Evolutionary conservation across 2,888 invertebrate species (phyloP).

Genomic region (Macroteleia sp.): DNA sequence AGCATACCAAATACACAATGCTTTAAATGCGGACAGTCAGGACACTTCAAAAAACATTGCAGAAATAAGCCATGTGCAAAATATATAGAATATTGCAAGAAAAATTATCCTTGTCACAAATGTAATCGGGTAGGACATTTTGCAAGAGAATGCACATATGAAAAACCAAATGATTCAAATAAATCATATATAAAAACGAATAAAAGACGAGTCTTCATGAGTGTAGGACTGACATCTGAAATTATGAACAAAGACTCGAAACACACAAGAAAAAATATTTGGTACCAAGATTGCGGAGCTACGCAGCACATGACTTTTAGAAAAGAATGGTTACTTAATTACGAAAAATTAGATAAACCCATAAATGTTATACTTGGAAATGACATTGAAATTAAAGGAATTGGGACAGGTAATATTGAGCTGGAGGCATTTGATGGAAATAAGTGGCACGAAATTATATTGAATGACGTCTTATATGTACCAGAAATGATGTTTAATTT

Average conservation of each 20-base stretch:
- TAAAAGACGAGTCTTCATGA: slow-evolving; percentile 5
- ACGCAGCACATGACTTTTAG: slow-evolving; percentile 36
- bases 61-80: background rate
- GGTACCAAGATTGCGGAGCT: slow-evolving; percentile 43
- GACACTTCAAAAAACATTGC: background rate
- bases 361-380: slow-evolving; percentile 58
- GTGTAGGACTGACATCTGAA: slow-evolving; percentile 7
- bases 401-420: slow-evolving; percentile 67
- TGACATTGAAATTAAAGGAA: slow-evolving; percentile 67
- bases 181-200: background rate
- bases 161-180: background rate
- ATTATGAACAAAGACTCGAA: background rate
- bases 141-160: slow-evolving; percentile 17
- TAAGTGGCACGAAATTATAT: slow-evolving; percentile 59
- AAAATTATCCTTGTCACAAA: background rate
- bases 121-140: slow-evolving; percentile 4
- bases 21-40: background rate
- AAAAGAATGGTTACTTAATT: slow-evolving; percentile 23
- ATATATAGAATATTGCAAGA: slow-evolving; percentile 3
- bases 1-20: background rate
- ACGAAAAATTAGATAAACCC: background rate
- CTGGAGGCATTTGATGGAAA: slow-evolving; percentile 69
- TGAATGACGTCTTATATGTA: slow-evolving; percentile 60
- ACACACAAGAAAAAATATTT: background rate
- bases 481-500: slow-evolving; percentile 66